These are phyloP conservation scores for Hyppa rectilinea DNA, from an alignment of 2,888 invertebrate genomes.

Conservation along the genomic window DNA sequence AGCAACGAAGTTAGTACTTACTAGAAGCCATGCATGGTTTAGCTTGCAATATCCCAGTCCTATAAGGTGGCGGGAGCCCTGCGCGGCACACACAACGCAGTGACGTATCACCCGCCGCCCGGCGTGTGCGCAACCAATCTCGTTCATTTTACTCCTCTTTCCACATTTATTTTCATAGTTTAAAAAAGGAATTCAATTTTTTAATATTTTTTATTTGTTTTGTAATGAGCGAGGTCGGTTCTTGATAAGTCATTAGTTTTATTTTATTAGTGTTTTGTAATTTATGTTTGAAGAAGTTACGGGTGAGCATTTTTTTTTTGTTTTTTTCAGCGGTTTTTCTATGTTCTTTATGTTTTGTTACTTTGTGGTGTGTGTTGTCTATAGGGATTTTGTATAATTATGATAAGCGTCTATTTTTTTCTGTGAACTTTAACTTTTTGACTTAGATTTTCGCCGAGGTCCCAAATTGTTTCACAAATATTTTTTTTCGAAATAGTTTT, in stretches of 20 bases:
- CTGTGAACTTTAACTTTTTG: background rate
- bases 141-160: slow-evolving; percentile 43
- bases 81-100: slow-evolving; percentile 52
- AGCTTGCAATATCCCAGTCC: slow-evolving; percentile 58
- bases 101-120: slow-evolving; percentile 66
- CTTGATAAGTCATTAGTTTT: slow-evolving; percentile 39
- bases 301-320: slow-evolving; percentile 29
- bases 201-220: slow-evolving; percentile 9
- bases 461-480: background rate
- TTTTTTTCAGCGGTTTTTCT: background rate
- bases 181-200: slow-evolving; percentile 15
- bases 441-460: background rate
- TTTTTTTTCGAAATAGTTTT: background rate
- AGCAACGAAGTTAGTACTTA: slow-evolving; percentile 24
- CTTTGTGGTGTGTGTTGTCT: background rate
- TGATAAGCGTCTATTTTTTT: background rate
- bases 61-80: slow-evolving; percentile 52
- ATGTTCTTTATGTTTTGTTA: too few relatives aligned
- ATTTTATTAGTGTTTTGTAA: slow-evolving; percentile 46
- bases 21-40: slow-evolving; percentile 48
- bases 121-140: slow-evolving; percentile 63
- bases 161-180: slow-evolving; percentile 41
- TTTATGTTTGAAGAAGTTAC: slow-evolving; percentile 4
- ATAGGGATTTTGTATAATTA: background rate
- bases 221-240: slow-evolving; percentile 43